Evolutionary conservation across 2,888 invertebrate genomes (phyloP).

Genomic region (Melanostoma mellinum): DNA sequence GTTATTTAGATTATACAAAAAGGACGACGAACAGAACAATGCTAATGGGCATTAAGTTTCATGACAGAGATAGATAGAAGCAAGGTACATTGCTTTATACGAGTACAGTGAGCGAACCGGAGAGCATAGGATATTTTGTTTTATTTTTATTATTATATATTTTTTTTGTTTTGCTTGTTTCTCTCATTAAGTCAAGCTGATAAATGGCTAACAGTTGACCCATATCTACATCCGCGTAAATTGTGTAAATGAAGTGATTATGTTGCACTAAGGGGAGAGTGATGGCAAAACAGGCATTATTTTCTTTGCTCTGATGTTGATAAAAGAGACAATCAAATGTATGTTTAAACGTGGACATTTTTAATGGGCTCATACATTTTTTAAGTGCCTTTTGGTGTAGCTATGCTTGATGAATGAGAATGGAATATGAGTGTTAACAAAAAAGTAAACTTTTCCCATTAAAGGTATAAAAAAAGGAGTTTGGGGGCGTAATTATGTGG

Average conservation of each 20-base stretch:
- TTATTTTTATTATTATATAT: background rate
- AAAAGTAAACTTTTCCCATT: background rate
- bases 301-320: conserved; percentile 20
- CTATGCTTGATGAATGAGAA: conserved; percentile 27
- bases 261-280: conserved; percentile 35
- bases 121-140: conserved; percentile 31
- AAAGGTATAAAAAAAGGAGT: background rate
- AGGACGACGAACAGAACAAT: conserved; percentile 59
- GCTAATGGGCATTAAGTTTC: conserved; percentile 64
- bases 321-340: conserved; percentile 20
- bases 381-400: conserved; percentile 60
- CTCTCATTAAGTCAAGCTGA: conserved; percentile 68
- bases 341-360: conserved; percentile 31
- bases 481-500: background rate
- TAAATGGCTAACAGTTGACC: conserved; percentile 68
- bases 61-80: conserved; percentile 55
- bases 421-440: background rate
- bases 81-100: conserved; percentile 14
- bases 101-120: background rate
- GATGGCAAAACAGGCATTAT: conserved; percentile 13
- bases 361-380: conserved; percentile 62
- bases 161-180: conserved; percentile 16
- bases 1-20: conserved; percentile 62
- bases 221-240: conserved; percentile 64
- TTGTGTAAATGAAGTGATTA: conserved; percentile 60